These are phyloP conservation scores for Leptinotarsa tumamoca DNA, from an alignment of 2,888 invertebrate species.

Conservation along the genomic window DNA sequence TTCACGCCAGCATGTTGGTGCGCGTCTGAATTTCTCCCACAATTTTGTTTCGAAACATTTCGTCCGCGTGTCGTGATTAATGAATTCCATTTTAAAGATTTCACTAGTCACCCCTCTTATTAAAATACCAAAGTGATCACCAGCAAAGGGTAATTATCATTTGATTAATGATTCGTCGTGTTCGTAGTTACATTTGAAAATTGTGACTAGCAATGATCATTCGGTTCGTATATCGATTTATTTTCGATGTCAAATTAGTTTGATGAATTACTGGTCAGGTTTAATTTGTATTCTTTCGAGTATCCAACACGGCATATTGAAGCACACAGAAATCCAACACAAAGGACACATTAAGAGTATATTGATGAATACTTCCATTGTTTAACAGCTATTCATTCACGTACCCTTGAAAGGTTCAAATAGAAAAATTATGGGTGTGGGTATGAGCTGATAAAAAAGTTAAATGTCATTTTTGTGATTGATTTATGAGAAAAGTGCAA, in stretches of 20 bases:
- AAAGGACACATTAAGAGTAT: not conserved
- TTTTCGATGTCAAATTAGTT: conserved; percentile 42
- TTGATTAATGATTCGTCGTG: conserved; percentile 54
- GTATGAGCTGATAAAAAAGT: no score
- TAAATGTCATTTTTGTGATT: no score
- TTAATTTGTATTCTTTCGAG: conserved; percentile 33
- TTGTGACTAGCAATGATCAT: conserved; percentile 46
- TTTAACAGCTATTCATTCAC: no score
- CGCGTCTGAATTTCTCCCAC: conserved; percentile 25
- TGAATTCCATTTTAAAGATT: conserved; percentile 58
- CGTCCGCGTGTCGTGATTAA: conserved; percentile 50
- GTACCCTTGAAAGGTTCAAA: no score
- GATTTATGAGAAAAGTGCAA: no score
- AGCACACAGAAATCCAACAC: not conserved
- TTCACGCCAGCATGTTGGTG: conserved; percentile 19
- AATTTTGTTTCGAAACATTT: conserved; percentile 40
- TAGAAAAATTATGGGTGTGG: no score
- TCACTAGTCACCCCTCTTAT: conserved; percentile 57
- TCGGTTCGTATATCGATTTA: conserved; percentile 41
- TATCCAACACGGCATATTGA: conserved; percentile 10
- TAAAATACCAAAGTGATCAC: conserved; percentile 56
- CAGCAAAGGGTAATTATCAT: conserved; percentile 52
- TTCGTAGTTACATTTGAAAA: conserved; percentile 53
- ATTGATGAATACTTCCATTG: no score
- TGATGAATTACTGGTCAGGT: conserved; percentile 39